These are phyloP conservation scores for Pseudachorutes palmiensis DNA, from an alignment of 1,140 invertebrate genomes.

Conservation along the genomic window DNA sequence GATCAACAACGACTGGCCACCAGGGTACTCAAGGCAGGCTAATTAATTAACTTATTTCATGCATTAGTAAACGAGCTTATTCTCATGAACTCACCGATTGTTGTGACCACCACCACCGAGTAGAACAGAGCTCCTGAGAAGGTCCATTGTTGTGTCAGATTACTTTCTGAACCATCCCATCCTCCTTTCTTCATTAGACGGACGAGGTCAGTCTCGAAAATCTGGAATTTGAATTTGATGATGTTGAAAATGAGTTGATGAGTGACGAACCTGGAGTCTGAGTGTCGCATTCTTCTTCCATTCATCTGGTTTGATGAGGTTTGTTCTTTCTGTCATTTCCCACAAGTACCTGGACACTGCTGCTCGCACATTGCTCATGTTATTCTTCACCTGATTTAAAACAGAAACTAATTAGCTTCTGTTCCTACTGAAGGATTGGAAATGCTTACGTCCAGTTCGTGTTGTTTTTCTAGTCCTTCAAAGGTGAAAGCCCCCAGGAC, in stretches of 20 bases:
- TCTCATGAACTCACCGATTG: conserved; percentile 39
- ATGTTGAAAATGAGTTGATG: conserved; percentile 2
- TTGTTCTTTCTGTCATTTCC: conserved; percentile 58
- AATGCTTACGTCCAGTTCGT: conserved; percentile 61
- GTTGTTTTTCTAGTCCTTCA: conserved; percentile 58
- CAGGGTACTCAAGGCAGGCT: conserved; percentile 8
- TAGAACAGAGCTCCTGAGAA: conserved; percentile 88
- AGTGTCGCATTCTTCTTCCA: conserved; percentile 57
- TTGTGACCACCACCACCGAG: conserved; percentile 72
- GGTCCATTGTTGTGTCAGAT: conserved; percentile 71
- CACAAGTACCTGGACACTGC: conserved; percentile 71
- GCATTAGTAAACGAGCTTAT: no score
- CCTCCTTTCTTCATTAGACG: conserved; percentile 77
- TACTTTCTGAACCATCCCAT: conserved; percentile 81
- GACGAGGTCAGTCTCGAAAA: conserved; percentile 72
- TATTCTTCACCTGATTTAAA: conserved; percentile 60
- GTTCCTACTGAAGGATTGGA: conserved; percentile 8
- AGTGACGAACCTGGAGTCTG: no score
- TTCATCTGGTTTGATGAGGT: conserved; percentile 59
- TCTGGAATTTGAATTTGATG: conserved; percentile 41
- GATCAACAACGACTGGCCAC: conserved; percentile 33
- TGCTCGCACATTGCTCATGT: conserved; percentile 60
- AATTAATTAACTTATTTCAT: no score
- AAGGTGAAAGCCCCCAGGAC: conserved; percentile 78
- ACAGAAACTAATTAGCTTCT: not conserved